These are phyloP conservation scores for Euwallacea fornicatus DNA, from an alignment of 1,140 invertebrate species.

Conservation along the genomic window DNA sequence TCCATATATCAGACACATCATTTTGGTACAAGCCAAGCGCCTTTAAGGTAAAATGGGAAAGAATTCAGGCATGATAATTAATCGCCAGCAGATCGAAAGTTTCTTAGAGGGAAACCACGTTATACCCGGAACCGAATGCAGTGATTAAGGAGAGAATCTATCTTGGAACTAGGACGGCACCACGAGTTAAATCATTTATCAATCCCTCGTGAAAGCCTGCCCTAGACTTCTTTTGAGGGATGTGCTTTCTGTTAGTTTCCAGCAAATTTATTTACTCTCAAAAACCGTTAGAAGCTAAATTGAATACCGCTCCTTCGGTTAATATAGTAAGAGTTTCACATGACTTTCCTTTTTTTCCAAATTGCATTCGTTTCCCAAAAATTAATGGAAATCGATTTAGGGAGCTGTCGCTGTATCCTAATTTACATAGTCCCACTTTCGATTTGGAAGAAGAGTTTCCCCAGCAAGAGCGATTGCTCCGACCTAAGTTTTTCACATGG, in stretches of 20 bases:
- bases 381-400: constrained; percentile 6
- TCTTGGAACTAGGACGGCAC: constrained; percentile 26
- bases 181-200: constrained; percentile 29
- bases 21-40: not conserved
- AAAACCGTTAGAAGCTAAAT: no score
- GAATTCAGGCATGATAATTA: constrained; percentile 17
- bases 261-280: constrained; percentile 29
- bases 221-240: constrained; percentile 23
- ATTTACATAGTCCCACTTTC: constrained; percentile 1
- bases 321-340: no score
- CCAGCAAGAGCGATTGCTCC: constrained; percentile 9
- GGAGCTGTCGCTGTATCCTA: constrained; percentile 5
- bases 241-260: constrained; percentile 27
- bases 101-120: constrained; percentile 19
- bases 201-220: constrained; percentile 23
- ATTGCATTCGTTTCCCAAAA: not conserved
- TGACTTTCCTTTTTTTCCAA: not conserved
- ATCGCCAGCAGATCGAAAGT: constrained; percentile 11
- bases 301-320: no score
- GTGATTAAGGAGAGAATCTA: constrained; percentile 26
- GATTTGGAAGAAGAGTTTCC: not conserved
- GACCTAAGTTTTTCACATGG: constrained; percentile 17
- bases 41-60: constrained; percentile 1
- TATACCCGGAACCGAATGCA: constrained; percentile 19
- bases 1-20: no score